Evolutionary conservation across 2,888 invertebrate genomes (phyloP).

Genomic region (Podotricha telesiphe): DNA sequence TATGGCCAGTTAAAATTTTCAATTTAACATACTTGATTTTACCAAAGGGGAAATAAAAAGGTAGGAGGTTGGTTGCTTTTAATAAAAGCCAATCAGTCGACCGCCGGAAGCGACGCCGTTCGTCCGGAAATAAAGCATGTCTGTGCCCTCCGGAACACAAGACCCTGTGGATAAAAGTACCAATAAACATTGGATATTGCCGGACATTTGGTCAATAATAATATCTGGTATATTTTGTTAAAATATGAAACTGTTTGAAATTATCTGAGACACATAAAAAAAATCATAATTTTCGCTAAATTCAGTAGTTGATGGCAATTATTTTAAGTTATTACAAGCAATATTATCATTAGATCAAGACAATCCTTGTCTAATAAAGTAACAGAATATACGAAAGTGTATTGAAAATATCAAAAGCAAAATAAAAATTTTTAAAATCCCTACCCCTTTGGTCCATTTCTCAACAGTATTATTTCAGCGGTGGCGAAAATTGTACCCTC

Average conservation of each 20-base stretch:
- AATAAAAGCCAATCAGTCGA: slow-evolving; percentile 82
- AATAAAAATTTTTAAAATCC: no score
- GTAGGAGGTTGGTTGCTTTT: slow-evolving; percentile 62
- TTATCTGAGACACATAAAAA: neutral
- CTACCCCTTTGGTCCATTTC: no score
- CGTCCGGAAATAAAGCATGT: slow-evolving; percentile 79
- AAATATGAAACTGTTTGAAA: neutral
- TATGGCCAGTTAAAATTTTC: neutral
- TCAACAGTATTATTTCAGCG: no score
- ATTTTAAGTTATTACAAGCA: no score
- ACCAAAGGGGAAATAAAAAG: neutral
- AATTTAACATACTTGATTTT: neutral
- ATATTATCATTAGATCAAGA: no score
- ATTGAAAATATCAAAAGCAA: no score
- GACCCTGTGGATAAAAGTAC: slow-evolving; percentile 21
- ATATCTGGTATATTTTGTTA: neutral
- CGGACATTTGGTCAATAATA: slow-evolving; percentile 7
- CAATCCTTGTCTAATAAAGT: no score
- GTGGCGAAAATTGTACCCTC: no score
- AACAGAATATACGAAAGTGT: no score
- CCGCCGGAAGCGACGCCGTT: slow-evolving; percentile 74
- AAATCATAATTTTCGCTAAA: no score
- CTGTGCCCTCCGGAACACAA: slow-evolving; percentile 34
- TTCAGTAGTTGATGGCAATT: neutral
- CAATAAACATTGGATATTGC: slow-evolving; percentile 22